phyloP scores from a whole-genome alignment of 2,888 invertebrate genomes.

The Eucera pruinosa region DNA sequence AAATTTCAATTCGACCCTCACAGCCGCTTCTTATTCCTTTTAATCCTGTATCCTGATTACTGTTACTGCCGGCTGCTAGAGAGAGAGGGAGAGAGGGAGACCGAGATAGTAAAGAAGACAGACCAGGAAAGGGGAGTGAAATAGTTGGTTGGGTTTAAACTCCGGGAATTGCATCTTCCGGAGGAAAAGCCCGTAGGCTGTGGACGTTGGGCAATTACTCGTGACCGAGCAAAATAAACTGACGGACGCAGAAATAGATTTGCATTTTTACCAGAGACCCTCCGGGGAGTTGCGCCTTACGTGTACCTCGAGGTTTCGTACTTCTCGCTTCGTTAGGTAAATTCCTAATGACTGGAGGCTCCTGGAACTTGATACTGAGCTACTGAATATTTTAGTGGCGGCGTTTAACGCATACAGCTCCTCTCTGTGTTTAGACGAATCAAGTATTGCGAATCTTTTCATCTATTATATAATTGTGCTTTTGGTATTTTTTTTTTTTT shows the following conservation, averaged over 20 bases:
- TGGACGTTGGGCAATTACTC: slow-evolving; percentile 66
- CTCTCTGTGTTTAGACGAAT: neutral
- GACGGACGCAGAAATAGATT: slow-evolving; percentile 63
- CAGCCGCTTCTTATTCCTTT: slow-evolving; percentile 42
- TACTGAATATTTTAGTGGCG: slow-evolving; percentile 29
- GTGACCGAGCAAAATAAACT: slow-evolving; percentile 62
- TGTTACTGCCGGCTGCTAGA: slow-evolving; percentile 51
- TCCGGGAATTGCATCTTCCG: slow-evolving; percentile 62
- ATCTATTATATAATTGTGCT: neutral
- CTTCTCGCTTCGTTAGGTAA: slow-evolving; percentile 52
- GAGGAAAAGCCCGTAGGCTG: slow-evolving; percentile 62
- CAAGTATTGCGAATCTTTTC: neutral
- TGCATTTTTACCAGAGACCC: slow-evolving; percentile 59
- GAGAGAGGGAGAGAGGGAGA: no score
- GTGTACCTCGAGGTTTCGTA: slow-evolving; percentile 50
- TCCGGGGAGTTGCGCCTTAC: slow-evolving; percentile 41
- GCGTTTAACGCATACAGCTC: slow-evolving; percentile 7
- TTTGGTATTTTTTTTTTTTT: no score
- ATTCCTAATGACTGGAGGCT: slow-evolving; percentile 48
- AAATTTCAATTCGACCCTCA: slow-evolving; percentile 51
- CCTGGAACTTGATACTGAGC: slow-evolving; percentile 29
- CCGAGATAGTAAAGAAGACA: neutral
- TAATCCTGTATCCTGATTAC: slow-evolving; percentile 64
- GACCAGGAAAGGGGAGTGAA: slow-evolving; percentile 27
- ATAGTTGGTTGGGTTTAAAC: slow-evolving; percentile 62